Conservation (phyloP, 1,140 invertebrate species). For the Brachionus asplanchnoidis region DNA sequence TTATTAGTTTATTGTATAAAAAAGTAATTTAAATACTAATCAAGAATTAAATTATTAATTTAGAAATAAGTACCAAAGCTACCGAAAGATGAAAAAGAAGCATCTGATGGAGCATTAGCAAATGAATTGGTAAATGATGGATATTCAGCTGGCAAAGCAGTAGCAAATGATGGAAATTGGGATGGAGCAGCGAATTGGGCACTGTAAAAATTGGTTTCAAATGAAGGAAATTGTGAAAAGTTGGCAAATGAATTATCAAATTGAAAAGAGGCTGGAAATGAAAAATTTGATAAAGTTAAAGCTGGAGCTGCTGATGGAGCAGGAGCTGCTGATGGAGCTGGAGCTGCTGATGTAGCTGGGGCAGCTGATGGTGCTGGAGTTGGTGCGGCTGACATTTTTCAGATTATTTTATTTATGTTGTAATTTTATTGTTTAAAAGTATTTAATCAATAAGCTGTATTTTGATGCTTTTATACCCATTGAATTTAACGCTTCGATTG, state of each 20-base stretch:
- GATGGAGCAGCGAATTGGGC: not conserved
- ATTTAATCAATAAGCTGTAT: no score
- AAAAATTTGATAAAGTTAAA: not conserved
- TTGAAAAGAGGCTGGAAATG: not conserved
- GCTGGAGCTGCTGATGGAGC: not conserved
- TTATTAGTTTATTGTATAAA: not conserved
- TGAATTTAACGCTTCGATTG: not conserved
- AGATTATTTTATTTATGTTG: not conserved
- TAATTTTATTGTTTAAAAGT: not conserved
- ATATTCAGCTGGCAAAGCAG: not conserved
- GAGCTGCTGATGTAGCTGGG: not conserved
- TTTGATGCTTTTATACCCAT: not conserved
- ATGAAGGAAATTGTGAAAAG: not conserved
- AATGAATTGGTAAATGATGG: not conserved
- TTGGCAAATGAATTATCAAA: not conserved
- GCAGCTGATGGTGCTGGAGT: conserved; percentile 14
- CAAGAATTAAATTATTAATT: not conserved
- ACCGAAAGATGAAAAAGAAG: not conserved
- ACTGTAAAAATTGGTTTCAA: not conserved
- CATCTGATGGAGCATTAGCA: not conserved
- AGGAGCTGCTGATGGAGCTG: not conserved
- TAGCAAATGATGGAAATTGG: not conserved
- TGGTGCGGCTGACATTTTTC: conserved; percentile 13
- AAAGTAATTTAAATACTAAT: not conserved
- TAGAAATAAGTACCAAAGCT: not conserved